Conservation (phyloP, 2,797 vertebrate species). For the Melopsittacus undulatus region DNA sequence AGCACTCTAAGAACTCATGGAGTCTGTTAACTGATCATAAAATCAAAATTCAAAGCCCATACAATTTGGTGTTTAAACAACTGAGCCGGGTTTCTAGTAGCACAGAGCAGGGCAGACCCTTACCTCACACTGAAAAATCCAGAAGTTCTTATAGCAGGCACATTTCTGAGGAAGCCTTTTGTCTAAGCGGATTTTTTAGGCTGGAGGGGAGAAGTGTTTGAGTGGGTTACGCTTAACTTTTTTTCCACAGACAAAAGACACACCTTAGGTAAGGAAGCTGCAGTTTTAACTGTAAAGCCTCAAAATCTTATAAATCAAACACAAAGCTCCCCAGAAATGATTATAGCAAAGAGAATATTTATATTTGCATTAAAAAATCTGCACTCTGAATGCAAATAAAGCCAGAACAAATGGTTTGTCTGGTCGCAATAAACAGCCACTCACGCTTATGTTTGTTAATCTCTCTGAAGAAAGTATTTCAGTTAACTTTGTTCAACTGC, state of each 20-base stretch:
- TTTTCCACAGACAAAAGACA: slow-evolving; percentile 6
- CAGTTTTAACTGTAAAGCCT: not conserved
- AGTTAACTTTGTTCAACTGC: slow-evolving; percentile 51
- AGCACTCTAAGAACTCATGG: not conserved
- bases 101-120: not conserved
- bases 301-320: not conserved
- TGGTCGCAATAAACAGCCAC: not conserved
- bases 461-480: slow-evolving; percentile 36
- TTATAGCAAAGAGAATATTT: not conserved
- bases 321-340: not conserved
- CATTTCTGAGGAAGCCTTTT: not conserved
- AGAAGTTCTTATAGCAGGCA: not conserved
- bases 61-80: not conserved
- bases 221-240: not conserved
- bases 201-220: not conserved
- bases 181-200: not conserved
- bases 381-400: not conserved
- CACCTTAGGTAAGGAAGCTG: not conserved
- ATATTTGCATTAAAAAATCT: not conserved
- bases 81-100: not conserved
- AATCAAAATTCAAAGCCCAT: not conserved
- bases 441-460: not conserved
- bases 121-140: not conserved
- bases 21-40: not conserved
- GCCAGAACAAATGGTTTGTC: not conserved